Base-by-base conservation (phyloP, 1,140 invertebrate genomes). In the Reticulitermes speratus region DNA sequence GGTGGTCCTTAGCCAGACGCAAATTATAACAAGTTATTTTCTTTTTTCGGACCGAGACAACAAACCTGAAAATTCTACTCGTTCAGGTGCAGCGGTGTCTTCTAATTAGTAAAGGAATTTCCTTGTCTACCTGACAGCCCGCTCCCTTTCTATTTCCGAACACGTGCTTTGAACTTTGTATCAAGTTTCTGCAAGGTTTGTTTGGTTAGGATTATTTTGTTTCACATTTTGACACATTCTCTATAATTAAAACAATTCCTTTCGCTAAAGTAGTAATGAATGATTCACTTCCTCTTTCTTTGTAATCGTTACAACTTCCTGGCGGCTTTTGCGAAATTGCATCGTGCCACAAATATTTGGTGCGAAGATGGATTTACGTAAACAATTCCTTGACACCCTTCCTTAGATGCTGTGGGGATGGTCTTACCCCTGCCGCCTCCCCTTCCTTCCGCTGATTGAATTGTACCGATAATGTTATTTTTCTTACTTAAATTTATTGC, bases 131-230 rank as follows among this genome's bases (percentile, higher is more conserved):
- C 59, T 65, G 59, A 16, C 8, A n/a, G 25, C 65, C 25, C 16
- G 11, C 65, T 25, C 16, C 0, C 2, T 11, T 75, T 75, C n/a
- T 30, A 75, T 25, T 11, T 75, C 65, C n/a, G 9, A 75, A 75
- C 65, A 75, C 65, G 65, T 75, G 65, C 65, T 25, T 75, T 75
- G 65, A 75, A 75, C 65, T 75, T 75, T 25, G 65, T 75, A 30
- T 75, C n/a, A 75, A 11, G 25, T 75, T 75, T 75, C n/a, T 75
- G 65, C 65, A 75, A 14, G 8, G 65, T 16, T 69, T 75, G 25
- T 75, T n/a, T 75, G 65, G 25, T 75, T 75, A n/a, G 65, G 9
- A 30, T 30, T 1, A 5, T 19, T 55, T 55, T 16, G 52, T 16
- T 55, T 55, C 14, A 55, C 14, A 55, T 55, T 75, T 75, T 75